Evolutionary conservation across 2,113 vertebrate species (phyloP), one percentile per base, ranked within the genome.

Genomic region (Pipa parva): DNA sequence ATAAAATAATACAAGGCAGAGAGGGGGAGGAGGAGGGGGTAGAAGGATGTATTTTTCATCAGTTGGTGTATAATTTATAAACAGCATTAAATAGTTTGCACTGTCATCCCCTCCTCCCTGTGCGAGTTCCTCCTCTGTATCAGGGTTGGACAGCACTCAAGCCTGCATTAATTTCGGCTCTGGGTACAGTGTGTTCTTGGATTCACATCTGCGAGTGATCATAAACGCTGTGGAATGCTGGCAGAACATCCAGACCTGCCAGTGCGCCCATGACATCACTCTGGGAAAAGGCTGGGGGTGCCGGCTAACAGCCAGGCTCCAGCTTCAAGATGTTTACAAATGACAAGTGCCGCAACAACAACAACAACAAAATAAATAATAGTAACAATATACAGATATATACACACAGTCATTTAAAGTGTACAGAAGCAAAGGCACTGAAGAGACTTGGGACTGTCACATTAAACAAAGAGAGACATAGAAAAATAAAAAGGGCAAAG

Each of bases 151-250:
- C 89, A 73, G 85, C 88, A 90, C 88, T 95, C 92, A 95, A 94
- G 90, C 87, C 95, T 93, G 88, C 92, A 95, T 97, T 96, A 95
- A 97, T 97, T 95, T 95, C 90, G 93, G 92, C 91, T 92, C 90
- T 92, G 94, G 93, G 95, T 97, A 97, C 95, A 97, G 92, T 94
- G 92, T 97, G 95, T 98, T 98, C 95, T 93, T 95, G 92, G 92
- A 95, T 89, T 87, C 93, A 93, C 95, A 98, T 97, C 95, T 98
- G 95, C 92, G 91, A 95, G 91, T 86, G 88, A 95, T 97, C 95
- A 98, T 95, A 97, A 98, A 95, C 88, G 92, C 91, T 89, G 92
- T 91, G 93, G 93, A 97, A 97, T 94, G 92, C 92, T 97, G 95
- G 95, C 95, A 95, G 95, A 95, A 98, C 95, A 97, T 96, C 91